These are phyloP conservation scores for Agriopis marginaria DNA, from an alignment of 2,888 invertebrate species.

Conservation along the genomic window DNA sequence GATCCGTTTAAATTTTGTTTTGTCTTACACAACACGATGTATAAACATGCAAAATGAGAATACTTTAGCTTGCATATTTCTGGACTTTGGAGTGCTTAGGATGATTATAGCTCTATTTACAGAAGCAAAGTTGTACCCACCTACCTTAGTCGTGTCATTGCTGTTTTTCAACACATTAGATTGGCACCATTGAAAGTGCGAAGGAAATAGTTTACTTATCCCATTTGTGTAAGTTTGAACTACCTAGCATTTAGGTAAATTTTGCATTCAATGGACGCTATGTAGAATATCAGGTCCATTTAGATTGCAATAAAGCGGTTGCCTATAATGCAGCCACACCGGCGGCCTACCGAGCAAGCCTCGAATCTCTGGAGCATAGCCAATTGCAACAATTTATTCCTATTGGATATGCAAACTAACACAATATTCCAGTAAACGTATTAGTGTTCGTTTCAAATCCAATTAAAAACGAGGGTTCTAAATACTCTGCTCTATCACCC, in stretches of 20 bases:
- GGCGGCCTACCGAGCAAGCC: slow-evolving; percentile 26
- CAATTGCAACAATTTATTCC: slow-evolving; percentile 49
- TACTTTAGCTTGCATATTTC: no score
- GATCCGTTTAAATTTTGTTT: no score
- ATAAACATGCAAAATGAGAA: no score
- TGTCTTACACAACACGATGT: no score
- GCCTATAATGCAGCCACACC: slow-evolving; percentile 20
- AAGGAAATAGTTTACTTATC: background rate
- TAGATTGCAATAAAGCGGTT: slow-evolving; percentile 49
- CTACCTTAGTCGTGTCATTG: no score
- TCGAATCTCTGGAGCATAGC: slow-evolving; percentile 50
- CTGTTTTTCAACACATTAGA: no score
- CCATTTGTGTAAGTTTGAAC: background rate
- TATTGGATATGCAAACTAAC: slow-evolving; percentile 47
- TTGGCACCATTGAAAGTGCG: no score
- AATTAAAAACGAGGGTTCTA: slow-evolving; percentile 1
- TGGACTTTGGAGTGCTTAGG: no score
- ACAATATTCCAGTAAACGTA: slow-evolving; percentile 18
- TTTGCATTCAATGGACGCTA: slow-evolving; percentile 41
- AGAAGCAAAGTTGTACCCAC: no score
- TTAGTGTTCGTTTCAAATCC: slow-evolving; percentile 40
- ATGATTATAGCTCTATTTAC: no score
- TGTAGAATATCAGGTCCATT: slow-evolving; percentile 51
- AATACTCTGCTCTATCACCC: no score
- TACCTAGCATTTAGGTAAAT: slow-evolving; percentile 24